Percentiles rank a stretch among this genome's conserved stretches.
phyloP scores from a whole-genome alignment of 1,140 invertebrate species.

The Lasioglossum baleicum region DNA sequence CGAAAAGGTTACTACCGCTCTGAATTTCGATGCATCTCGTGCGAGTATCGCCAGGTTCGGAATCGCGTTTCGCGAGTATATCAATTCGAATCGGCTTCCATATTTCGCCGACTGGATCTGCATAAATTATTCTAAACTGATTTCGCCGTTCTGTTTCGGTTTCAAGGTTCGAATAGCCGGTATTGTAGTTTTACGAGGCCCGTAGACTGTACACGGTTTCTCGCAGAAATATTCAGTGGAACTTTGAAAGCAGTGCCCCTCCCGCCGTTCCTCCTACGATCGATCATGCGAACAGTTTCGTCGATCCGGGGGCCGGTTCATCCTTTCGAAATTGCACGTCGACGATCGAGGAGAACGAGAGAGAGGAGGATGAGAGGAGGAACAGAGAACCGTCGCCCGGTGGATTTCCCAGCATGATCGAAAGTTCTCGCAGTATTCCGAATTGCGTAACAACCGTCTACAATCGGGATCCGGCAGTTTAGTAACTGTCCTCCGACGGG shows the following conservation, averaged over 20 bases:
- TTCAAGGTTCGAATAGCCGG: neutral
- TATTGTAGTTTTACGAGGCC: neutral
- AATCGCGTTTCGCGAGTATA: neutral
- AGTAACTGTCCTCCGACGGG: constrained; percentile 27
- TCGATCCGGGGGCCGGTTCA: constrained; percentile 3
- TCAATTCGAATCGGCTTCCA: neutral
- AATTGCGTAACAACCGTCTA: constrained; percentile 46
- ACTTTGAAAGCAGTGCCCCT: neutral
- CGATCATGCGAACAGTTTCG: constrained; percentile 10
- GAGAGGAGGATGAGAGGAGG: neutral
- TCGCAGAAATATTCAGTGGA: neutral
- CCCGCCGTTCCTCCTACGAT: neutral
- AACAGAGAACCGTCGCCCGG: constrained; percentile 12
- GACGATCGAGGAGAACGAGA: neutral
- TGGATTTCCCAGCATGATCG: constrained; percentile 43
- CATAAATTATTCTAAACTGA: neutral
- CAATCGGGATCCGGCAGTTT: constrained; percentile 33
- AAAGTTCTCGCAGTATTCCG: constrained; percentile 39
- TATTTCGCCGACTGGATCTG: neutral
- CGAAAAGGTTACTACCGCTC: too few species aligned
- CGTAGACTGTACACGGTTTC: neutral
- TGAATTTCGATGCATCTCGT: too few species aligned
- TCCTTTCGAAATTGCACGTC: constrained; percentile 18
- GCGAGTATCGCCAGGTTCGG: too few species aligned
- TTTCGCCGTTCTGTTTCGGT: neutral